phyloP scores from a whole-genome alignment of 2,113 vertebrate genomes.

The Mormyrus lacerda region DNA sequence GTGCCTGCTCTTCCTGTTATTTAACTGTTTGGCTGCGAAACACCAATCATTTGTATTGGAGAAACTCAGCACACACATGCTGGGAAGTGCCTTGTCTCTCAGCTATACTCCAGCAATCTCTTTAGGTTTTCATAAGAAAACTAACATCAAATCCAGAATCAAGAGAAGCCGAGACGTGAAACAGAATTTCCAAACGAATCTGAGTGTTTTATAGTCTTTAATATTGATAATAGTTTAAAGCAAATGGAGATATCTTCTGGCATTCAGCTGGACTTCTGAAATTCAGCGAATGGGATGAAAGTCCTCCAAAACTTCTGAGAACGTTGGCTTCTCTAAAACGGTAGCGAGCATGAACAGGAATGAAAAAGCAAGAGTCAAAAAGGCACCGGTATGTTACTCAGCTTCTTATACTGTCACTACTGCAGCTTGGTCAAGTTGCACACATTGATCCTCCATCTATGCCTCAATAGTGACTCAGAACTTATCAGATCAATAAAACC shows the following conservation, averaged over 20 bases:
- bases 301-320: conserved; percentile 69
- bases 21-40: background rate
- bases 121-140: background rate
- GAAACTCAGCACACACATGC: background rate
- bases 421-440: background rate
- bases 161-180: background rate
- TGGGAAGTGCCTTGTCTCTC: background rate
- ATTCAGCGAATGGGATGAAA: conserved; percentile 76
- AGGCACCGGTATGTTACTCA: background rate
- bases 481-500: background rate
- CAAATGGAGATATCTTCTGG: background rate
- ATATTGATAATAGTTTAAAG: background rate
- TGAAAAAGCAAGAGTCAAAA: background rate
- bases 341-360: conserved; percentile 3
- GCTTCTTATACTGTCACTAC: background rate
- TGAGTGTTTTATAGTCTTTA: background rate
- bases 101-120: background rate
- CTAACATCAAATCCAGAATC: background rate
- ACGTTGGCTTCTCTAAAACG: conserved; percentile 67
- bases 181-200: background rate
- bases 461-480: background rate
- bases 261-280: background rate
- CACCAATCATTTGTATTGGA: background rate
- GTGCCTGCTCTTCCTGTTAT: background rate
- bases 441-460: background rate